These are phyloP conservation scores for Leptopilina drosophilae DNA, from an alignment of 2,888 invertebrate species.

Conservation along the genomic window DNA sequence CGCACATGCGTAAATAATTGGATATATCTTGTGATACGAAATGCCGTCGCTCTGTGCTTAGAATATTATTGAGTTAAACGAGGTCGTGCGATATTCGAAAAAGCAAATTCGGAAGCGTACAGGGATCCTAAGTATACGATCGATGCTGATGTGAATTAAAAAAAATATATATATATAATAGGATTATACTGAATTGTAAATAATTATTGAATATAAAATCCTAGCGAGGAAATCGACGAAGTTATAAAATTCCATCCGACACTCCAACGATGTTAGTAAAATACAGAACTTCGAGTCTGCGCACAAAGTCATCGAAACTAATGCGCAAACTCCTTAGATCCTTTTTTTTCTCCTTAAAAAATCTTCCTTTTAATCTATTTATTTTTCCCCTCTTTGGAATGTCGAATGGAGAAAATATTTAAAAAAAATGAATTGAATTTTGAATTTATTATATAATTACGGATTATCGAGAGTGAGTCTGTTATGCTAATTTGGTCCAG, in stretches of 20 bases:
- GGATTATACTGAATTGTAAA: conserved; percentile 70
- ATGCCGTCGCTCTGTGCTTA: conserved; percentile 66
- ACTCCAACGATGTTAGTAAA: neutral
- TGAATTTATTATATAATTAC: conserved; percentile 61
- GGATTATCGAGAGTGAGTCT: conserved; percentile 71
- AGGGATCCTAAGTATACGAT: conserved; percentile 73
- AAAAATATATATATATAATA: conserved; percentile 54
- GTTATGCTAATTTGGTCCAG: conserved; percentile 73
- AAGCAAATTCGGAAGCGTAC: conserved; percentile 77
- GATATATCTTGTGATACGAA: conserved; percentile 73
- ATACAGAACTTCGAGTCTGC: neutral
- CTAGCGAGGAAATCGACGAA: conserved; percentile 68
- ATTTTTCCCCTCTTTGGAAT: conserved; percentile 23
- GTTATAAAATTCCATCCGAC: conserved; percentile 59
- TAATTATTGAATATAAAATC: conserved; percentile 69
- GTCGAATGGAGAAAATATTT: conserved; percentile 59
- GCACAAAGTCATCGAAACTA: neutral
- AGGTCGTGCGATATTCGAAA: conserved; percentile 67
- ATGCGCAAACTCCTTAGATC: neutral
- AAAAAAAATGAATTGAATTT: conserved; percentile 60
- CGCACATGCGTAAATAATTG: conserved; percentile 59
- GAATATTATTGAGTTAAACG: conserved; percentile 56
- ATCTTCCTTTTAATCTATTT: neutral
- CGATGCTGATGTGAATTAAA: conserved; percentile 43
- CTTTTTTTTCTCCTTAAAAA: neutral